Evolutionary conservation across 2,797 vertebrate genomes (phyloP).

Genomic region (Pempheris klunzingeri): DNA sequence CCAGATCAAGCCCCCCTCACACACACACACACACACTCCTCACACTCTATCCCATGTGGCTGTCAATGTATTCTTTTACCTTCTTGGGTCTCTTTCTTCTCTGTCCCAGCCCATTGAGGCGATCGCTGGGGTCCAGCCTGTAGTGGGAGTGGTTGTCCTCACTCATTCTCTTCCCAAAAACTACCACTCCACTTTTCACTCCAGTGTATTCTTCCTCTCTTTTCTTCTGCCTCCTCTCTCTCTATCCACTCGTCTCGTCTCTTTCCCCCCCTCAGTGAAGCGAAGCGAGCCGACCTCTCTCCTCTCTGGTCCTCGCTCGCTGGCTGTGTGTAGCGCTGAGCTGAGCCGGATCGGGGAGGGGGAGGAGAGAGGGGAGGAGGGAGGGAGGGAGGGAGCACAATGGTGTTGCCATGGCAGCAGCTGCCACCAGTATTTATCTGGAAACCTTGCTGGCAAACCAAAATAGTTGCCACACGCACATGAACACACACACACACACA

Average conservation of each 20-base stretch:
- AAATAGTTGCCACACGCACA: conserved; percentile 76
- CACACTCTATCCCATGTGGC: conserved; percentile 36
- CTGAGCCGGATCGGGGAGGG: conserved; percentile 50
- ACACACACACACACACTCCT: no score
- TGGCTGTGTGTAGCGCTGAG: conserved; percentile 69
- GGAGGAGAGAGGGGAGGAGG: conserved; percentile 64
- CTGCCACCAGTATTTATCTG: conserved; percentile 93
- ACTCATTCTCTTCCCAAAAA: conserved; percentile 83
- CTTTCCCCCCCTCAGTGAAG: conserved; percentile 64
- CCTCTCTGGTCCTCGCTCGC: conserved; percentile 78
- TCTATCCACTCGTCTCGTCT: conserved; percentile 41
- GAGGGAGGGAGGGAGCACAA: conserved; percentile 80
- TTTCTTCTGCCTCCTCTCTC: conserved; percentile 1
- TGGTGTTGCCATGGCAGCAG: conserved; percentile 92
- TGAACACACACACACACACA: not conserved
- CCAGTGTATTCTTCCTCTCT: conserved; percentile 38
- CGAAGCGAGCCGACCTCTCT: conserved; percentile 68
- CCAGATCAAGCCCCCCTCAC: conserved; percentile 17
- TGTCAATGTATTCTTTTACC: conserved; percentile 81
- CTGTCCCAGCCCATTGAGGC: conserved; percentile 89
- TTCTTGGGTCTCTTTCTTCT: conserved; percentile 92
- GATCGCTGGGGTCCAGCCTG: conserved; percentile 91
- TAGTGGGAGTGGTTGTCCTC: conserved; percentile 90
- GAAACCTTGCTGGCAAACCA: conserved; percentile 83
- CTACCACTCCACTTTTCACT: conserved; percentile 11